Percentiles rank a stretch among this genome's conserved stretches.
These are phyloP conservation scores for Chaetodon auriga DNA, from an alignment of 2,113 vertebrate genomes.

Conservation along the genomic window DNA sequence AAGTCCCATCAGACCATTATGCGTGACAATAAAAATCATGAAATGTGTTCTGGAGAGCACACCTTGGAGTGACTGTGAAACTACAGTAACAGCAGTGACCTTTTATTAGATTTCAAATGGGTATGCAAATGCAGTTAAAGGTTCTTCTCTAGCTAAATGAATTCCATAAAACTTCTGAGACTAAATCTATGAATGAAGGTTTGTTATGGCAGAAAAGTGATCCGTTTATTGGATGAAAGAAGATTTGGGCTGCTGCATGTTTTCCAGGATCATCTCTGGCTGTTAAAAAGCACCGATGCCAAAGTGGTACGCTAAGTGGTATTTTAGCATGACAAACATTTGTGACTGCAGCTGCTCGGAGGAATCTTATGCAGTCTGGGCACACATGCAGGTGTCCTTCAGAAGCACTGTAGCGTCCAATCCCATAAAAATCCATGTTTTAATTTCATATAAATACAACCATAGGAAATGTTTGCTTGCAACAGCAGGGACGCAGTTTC, in stretches of 20 bases:
- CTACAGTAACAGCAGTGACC: background rate
- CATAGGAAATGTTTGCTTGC: slow-evolving; percentile 37
- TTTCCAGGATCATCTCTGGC: background rate
- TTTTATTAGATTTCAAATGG: slow-evolving; percentile 14
- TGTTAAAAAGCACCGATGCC: background rate
- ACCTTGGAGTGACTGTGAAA: background rate
- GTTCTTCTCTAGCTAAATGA: background rate
- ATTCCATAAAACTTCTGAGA: background rate
- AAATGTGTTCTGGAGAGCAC: background rate
- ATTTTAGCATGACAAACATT: no score
- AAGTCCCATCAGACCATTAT: slow-evolving; percentile 6
- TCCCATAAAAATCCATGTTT: slow-evolving; percentile 29
- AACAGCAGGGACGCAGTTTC: slow-evolving; percentile 41
- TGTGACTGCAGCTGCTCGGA: background rate
- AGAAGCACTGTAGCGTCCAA: slow-evolving; percentile 30
- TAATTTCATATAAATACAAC: slow-evolving; percentile 45
- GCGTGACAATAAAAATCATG: background rate
- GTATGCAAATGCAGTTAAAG: background rate
- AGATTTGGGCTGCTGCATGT: background rate
- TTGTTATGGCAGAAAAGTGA: background rate
- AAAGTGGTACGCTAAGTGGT: background rate
- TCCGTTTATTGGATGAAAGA: background rate
- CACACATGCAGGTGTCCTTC: slow-evolving; percentile 36
- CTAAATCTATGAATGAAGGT: no score
- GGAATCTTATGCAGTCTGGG: slow-evolving; percentile 37